phyloP scores from a whole-genome alignment of 2,888 invertebrate genomes.

The Ectemnius cavifrons region DNA sequence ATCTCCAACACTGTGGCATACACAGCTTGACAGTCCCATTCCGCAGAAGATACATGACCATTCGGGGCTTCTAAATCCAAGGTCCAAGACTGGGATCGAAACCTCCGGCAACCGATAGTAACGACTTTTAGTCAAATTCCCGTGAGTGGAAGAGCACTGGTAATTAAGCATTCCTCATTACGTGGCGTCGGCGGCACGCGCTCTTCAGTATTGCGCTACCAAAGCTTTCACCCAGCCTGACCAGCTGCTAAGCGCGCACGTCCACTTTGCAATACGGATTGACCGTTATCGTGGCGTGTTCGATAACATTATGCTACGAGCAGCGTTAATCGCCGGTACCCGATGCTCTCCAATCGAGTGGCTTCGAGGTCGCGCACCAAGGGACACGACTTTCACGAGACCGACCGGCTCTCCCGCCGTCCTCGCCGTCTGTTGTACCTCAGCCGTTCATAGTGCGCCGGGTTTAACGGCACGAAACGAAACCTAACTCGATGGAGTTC shows the following conservation, averaged over 20 bases:
- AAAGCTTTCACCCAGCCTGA: conserved; percentile 52
- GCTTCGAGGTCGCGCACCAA: conserved; percentile 18
- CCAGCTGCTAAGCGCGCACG: conserved; percentile 27
- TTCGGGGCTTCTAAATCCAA: no score
- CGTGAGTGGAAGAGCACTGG: no score
- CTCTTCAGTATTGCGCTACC: conserved; percentile 26
- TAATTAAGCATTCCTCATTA: no score
- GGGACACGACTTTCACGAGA: conserved; percentile 6
- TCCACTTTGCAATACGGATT: conserved; percentile 47
- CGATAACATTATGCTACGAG: conserved; percentile 50
- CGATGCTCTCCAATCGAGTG: conserved; percentile 24
- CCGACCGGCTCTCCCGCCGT: background rate
- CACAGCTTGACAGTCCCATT: no score
- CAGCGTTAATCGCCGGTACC: conserved; percentile 18
- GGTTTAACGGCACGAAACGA: background rate
- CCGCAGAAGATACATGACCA: no score
- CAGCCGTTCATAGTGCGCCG: background rate
- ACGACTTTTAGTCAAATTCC: no score
- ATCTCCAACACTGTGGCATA: no score
- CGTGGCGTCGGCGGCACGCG: conserved; percentile 42
- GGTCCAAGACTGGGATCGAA: no score
- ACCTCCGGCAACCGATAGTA: no score
- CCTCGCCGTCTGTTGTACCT: no score
- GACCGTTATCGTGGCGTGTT: conserved; percentile 53
- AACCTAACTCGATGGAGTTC: no score